Percentiles rank a stretch among this genome's conserved stretches.
Conservation (phyloP, 2,888 invertebrate genomes). For the Drosophila lacicola region DNA sequence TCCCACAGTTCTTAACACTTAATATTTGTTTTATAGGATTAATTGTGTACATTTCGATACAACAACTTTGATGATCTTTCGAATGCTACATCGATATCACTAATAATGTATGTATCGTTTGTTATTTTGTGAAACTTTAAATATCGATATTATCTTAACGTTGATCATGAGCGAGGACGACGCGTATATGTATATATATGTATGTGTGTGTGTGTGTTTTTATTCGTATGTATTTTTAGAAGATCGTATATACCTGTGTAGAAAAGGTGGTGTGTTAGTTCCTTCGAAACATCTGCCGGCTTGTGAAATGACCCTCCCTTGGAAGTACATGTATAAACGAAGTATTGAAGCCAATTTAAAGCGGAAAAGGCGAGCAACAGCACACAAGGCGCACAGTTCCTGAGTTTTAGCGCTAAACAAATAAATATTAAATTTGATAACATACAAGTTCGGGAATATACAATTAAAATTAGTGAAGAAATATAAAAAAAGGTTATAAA, state of each 20-base stretch:
- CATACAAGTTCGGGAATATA: constrained; percentile 1
- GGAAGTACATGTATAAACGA: constrained; percentile 28
- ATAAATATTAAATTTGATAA: constrained; percentile 1
- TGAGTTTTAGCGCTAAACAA: not conserved
- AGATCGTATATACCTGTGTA: constrained; percentile 51
- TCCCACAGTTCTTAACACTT: no score
- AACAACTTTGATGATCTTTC: not conserved
- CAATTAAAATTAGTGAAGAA: not conserved
- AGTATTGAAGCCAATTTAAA: constrained; percentile 46
- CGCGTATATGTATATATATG: not conserved
- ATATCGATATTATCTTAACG: constrained; percentile 35
- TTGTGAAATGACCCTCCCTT: constrained; percentile 55
- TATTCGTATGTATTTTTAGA: constrained; percentile 24
- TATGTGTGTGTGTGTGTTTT: constrained; percentile 5
- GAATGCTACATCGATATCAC: not conserved
- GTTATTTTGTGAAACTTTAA: not conserved
- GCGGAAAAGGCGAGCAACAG: constrained; percentile 35
- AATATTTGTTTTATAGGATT: no score
- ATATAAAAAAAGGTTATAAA: constrained; percentile 9
- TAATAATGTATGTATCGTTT: constrained; percentile 14
- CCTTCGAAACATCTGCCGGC: constrained; percentile 55
- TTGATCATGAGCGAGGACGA: constrained; percentile 27
- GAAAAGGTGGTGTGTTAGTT: constrained; percentile 56
- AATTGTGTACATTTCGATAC: not conserved
- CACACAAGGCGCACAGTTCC: constrained; percentile 27